phyloP scores from a whole-genome alignment of 2,797 vertebrate genomes.

The Ciconia nigra region DNA sequence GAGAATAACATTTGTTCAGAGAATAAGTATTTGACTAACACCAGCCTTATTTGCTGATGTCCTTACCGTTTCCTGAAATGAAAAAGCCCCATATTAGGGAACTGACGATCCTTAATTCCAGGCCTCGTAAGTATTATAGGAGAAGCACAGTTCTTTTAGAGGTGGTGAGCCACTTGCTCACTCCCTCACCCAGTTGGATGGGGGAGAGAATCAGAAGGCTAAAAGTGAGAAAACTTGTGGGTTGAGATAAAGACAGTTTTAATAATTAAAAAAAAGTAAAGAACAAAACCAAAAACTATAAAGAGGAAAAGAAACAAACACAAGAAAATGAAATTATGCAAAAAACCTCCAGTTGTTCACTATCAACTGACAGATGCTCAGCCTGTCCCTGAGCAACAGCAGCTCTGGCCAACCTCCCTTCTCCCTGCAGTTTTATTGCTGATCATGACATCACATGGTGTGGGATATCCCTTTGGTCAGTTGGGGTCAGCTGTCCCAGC shows the following conservation, averaged over 20 bases:
- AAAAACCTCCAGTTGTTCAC: accelerated
- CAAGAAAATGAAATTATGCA: background rate
- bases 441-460: background rate
- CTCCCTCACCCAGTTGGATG: background rate
- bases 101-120: background rate
- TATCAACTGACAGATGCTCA: background rate
- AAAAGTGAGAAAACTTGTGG: background rate
- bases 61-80: background rate
- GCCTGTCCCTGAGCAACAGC: too few species aligned
- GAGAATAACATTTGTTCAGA: background rate
- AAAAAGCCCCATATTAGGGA: background rate
- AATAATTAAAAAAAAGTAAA: background rate
- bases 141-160: background rate
- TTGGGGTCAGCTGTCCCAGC: background rate
- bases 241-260: background rate
- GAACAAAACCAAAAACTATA: too few species aligned
- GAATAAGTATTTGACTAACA: background rate
- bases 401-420: background rate
- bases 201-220: background rate
- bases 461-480: background rate
- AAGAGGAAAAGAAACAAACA: background rate
- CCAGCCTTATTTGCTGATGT: background rate
- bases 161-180: background rate
- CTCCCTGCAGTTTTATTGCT: background rate
- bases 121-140: background rate